Percentiles rank a stretch among this genome's conserved stretches.
Evolutionary conservation across 2,888 invertebrate genomes (phyloP).

Genomic region (Zygothrica quintamaculata): DNA sequence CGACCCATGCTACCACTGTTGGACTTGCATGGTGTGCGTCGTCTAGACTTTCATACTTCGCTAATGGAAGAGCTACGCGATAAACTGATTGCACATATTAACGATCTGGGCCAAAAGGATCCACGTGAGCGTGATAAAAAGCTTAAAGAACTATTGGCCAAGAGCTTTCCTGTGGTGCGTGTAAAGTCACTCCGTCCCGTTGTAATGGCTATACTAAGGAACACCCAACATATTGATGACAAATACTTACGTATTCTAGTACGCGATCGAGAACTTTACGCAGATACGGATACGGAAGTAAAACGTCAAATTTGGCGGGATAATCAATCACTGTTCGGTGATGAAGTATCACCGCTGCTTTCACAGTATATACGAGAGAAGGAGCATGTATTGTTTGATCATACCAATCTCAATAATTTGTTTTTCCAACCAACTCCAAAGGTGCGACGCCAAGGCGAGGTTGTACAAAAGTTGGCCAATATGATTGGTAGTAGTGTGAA

Average conservation of each 20-base stretch:
- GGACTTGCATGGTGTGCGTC: conserved; percentile 96
- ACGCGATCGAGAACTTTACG: conserved; percentile 94
- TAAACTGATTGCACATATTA: conserved; percentile 91
- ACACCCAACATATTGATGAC: conserved; percentile 96
- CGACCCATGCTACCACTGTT: conserved; percentile 97
- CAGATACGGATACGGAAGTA: conserved; percentile 97
- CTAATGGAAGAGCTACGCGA: conserved; percentile 92
- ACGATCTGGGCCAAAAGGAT: conserved; percentile 89
- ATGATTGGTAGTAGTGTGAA: conserved; percentile 90
- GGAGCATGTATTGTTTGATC: conserved; percentile 95
- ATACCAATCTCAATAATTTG: conserved; percentile 91
- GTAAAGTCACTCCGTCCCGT: conserved; percentile 96
- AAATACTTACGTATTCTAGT: conserved; percentile 92
- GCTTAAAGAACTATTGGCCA: conserved; percentile 94
- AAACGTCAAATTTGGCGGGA: conserved; percentile 99
- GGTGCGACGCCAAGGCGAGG: conserved; percentile 89
- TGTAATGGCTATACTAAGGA: conserved; percentile 96
- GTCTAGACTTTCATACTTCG: conserved; percentile 98
- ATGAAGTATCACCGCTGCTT: conserved; percentile 97
- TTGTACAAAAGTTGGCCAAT: conserved; percentile 96
- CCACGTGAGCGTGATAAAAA: conserved; percentile 88
- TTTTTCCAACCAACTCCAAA: conserved; percentile 98
- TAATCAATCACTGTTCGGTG: conserved; percentile 97
- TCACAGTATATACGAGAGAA: conserved; percentile 97
- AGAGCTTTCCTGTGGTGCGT: conserved; percentile 97